phyloP scores from a whole-genome alignment of 2,888 invertebrate species.

The Monochamus alternatus region DNA sequence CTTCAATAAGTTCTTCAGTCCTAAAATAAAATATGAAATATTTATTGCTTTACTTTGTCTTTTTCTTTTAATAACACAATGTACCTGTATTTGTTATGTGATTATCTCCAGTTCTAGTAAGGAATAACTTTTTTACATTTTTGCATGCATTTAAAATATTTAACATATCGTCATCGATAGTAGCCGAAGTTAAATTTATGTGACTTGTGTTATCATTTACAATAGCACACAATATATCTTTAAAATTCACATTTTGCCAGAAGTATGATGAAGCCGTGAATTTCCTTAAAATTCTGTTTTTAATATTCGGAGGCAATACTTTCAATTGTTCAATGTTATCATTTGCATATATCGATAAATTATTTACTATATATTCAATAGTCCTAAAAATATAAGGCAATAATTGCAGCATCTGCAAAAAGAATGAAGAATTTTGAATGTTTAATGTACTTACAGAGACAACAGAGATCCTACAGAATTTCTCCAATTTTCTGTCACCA shows the following conservation, averaged over 20 bases:
- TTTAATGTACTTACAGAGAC: constrained; percentile 10
- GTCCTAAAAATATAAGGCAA: constrained; percentile 43
- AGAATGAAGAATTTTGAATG: neutral
- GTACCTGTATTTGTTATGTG: constrained; percentile 58
- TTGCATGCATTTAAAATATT: constrained; percentile 58
- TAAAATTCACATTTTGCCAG: constrained; percentile 58
- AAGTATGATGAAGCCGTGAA: constrained; percentile 57
- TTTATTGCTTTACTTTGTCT: too few species aligned
- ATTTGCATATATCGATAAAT: constrained; percentile 51
- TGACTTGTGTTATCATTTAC: constrained; percentile 60
- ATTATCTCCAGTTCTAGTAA: constrained; percentile 56
- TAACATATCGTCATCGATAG: constrained; percentile 64
- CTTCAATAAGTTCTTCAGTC: constrained; percentile 61
- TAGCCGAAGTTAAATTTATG: constrained; percentile 62
- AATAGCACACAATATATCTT: constrained; percentile 57
- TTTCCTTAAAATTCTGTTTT: constrained; percentile 61
- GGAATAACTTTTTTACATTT: constrained; percentile 60
- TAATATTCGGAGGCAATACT: constrained; percentile 60
- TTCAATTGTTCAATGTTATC: constrained; percentile 51
- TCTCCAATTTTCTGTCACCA: constrained; percentile 20
- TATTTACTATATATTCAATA: constrained; percentile 56
- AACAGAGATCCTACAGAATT: constrained; percentile 21
- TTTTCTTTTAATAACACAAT: neutral
- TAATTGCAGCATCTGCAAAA: neutral
- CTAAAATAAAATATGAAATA: constrained; percentile 51